A percentile compares a stretch with the other conserved stretches of the same genome.
These are phyloP conservation scores for Melanophora roralis DNA, from an alignment of 2,888 invertebrate genomes.

Conservation along the genomic window DNA sequence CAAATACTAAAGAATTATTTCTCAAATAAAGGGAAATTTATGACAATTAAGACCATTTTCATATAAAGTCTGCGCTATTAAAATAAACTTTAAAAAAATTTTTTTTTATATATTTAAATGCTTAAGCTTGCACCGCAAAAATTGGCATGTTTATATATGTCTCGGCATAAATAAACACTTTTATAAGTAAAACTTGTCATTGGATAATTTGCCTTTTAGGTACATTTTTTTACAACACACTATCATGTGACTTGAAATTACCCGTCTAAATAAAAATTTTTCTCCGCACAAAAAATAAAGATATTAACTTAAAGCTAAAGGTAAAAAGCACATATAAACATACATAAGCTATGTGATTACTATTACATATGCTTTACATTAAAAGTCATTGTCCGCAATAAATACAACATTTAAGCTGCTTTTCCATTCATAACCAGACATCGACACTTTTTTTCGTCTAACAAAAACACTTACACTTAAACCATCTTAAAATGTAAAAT, in stretches of 20 bases:
- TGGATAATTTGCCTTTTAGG: background rate
- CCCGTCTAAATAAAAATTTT: slow-evolving; percentile 3
- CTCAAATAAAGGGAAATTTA: no score
- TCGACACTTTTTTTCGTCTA: slow-evolving; percentile 23
- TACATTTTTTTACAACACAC: background rate
- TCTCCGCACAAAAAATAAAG: slow-evolving; percentile 15
- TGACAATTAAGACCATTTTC: no score
- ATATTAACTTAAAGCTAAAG: background rate
- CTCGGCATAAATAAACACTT: slow-evolving; percentile 22
- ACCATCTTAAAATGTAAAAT: background rate
- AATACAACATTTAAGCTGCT: slow-evolving; percentile 6
- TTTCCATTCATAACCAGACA: slow-evolving; percentile 24
- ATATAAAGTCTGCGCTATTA: no score
- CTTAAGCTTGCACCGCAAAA: background rate
- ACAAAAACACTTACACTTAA: background rate
- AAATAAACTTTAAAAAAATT: no score
- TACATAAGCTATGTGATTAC: slow-evolving; percentile 33
- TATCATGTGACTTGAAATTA: background rate
- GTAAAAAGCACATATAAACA: background rate
- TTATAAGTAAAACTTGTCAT: slow-evolving; percentile 35
- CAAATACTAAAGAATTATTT: no score
- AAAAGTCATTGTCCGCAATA: slow-evolving; percentile 47
- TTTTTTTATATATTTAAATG: no score
- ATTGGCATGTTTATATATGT: no score
- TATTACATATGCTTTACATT: slow-evolving; percentile 25